Evolutionary conservation across 2,797 vertebrate genomes (phyloP).

Genomic region (Dipus sagitta): DNA sequence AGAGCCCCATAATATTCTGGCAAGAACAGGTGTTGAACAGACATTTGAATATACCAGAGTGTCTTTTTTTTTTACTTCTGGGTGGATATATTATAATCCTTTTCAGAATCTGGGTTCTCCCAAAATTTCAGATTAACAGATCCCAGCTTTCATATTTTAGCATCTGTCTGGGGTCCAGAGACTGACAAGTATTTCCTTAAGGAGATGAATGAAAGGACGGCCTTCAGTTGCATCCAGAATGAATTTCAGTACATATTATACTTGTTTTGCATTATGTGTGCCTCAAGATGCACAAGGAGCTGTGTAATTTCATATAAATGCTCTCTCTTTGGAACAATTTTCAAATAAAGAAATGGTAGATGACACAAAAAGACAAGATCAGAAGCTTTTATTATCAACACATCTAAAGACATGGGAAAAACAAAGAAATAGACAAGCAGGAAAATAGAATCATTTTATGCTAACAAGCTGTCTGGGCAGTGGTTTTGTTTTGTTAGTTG

Average conservation of each 20-base stretch:
- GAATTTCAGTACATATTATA: slow-evolving; percentile 16
- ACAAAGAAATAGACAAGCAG: not conserved
- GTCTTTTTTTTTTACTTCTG: slow-evolving; percentile 12
- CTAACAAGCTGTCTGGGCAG: not conserved
- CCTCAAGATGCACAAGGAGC: not conserved
- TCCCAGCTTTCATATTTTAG: not conserved
- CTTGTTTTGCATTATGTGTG: not conserved
- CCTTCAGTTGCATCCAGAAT: not conserved
- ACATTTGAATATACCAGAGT: not conserved
- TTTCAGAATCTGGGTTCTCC: not conserved
- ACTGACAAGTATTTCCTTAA: not conserved
- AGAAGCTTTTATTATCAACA: slow-evolving; percentile 6
- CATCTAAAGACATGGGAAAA: not conserved
- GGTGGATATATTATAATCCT: not conserved
- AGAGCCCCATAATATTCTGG: not conserved
- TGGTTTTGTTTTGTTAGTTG: not conserved
- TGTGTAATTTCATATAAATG: not conserved
- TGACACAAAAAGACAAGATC: not conserved
- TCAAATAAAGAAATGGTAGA: not conserved
- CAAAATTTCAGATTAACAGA: not conserved
- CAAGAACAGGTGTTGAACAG: not conserved
- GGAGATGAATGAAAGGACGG: not conserved
- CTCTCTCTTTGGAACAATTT: too few species aligned
- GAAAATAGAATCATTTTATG: not conserved
- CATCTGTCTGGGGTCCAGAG: not conserved